Conservation (phyloP, 2,797 vertebrate genomes). For the Chiroxiphia lanceolata region DNA sequence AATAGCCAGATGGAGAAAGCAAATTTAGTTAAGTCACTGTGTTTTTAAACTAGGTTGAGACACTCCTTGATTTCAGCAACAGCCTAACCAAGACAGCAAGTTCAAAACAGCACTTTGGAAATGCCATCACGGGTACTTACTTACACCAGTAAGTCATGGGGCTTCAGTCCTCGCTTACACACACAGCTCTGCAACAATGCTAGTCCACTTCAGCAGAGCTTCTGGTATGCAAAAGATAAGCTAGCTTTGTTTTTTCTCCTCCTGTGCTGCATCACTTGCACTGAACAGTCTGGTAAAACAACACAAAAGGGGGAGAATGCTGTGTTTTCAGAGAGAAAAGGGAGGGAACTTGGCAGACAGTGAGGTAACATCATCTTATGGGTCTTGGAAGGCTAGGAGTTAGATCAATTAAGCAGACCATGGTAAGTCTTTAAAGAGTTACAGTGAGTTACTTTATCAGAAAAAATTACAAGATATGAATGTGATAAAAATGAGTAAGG, state of each 20-base stretch:
- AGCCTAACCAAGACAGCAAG: background rate
- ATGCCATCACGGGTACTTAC: background rate
- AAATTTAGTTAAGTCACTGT: background rate
- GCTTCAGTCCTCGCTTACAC: background rate
- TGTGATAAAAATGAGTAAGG: constrained; percentile 48
- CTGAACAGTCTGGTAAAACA: background rate
- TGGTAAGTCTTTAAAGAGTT: constrained; percentile 20
- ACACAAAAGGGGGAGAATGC: background rate
- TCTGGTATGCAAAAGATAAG: background rate
- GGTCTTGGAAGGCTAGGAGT: background rate
- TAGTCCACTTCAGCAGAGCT: background rate
- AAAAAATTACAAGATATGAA: constrained; percentile 25
- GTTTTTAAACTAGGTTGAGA: background rate
- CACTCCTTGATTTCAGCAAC: background rate
- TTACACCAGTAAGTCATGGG: accelerated
- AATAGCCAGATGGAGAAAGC: background rate
- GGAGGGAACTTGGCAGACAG: constrained; percentile 3
- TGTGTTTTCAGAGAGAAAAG: background rate
- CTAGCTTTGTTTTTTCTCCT: background rate
- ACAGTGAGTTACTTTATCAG: background rate
- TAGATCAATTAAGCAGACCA: background rate
- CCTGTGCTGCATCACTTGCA: background rate
- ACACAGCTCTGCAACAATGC: background rate
- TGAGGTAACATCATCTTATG: background rate
- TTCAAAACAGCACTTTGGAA: background rate